Evolutionary conservation across 2,113 vertebrate species (phyloP).

Genomic region (Stomatorhinus ivindoensis): DNA sequence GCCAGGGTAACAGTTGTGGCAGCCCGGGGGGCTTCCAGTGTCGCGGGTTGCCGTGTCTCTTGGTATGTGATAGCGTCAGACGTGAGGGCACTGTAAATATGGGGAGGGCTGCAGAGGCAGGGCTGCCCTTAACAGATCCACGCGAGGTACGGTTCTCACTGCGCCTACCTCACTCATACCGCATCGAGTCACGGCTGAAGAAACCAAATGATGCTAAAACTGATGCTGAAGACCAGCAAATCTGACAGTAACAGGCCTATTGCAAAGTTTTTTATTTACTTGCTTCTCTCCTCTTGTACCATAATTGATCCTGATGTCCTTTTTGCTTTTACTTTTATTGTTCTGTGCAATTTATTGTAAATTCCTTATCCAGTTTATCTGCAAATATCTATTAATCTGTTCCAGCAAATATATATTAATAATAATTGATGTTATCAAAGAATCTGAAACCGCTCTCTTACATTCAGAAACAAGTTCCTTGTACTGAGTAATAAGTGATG

Average conservation of each 20-base stretch:
- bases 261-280: neutral
- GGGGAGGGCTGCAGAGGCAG: neutral
- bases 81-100: slow-evolving; percentile 37
- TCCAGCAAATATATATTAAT: neutral
- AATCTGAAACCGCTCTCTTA: neutral
- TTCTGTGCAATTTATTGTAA: neutral
- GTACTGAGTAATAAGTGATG: neutral
- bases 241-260: neutral
- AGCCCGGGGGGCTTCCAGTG: slow-evolving; percentile 24
- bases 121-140: neutral
- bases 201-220: neutral
- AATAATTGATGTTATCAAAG: neutral
- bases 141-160: neutral
- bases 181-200: neutral
- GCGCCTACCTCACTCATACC: neutral
- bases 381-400: neutral
- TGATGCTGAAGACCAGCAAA: neutral
- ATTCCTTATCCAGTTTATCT: neutral
- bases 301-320: neutral
- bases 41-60: slow-evolving; percentile 28
- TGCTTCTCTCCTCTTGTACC: neutral
- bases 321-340: neutral
- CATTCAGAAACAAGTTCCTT: neutral
- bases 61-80: slow-evolving; percentile 28
- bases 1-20: slow-evolving; percentile 41